Evolutionary conservation across 2,797 vertebrate species (phyloP).

Genomic region (Chromis chromis): DNA sequence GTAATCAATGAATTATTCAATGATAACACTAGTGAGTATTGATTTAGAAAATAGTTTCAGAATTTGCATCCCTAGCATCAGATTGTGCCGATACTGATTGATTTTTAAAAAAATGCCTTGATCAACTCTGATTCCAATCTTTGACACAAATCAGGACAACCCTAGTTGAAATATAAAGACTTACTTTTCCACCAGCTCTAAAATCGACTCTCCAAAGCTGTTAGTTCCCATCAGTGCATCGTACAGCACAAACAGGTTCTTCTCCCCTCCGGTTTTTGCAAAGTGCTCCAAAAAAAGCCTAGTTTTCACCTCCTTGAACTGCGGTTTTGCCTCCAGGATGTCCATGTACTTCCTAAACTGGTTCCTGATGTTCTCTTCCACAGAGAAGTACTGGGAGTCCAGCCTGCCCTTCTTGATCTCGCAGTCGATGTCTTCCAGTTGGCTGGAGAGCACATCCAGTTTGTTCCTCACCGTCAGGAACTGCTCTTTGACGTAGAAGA

Average conservation of each 20-base stretch:
- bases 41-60: too few relatives aligned
- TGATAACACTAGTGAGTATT: too few relatives aligned
- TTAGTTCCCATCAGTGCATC: constrained; percentile 82
- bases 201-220: constrained; percentile 79
- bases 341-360: constrained; percentile 87
- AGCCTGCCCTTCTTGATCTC: constrained; percentile 82
- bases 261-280: constrained; percentile 81
- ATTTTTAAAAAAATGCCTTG: too few relatives aligned
- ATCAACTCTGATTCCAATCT: too few relatives aligned
- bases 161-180: background rate
- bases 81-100: too few relatives aligned
- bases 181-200: constrained; percentile 82
- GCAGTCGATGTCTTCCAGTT: constrained; percentile 82
- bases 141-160: too few relatives aligned
- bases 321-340: constrained; percentile 82
- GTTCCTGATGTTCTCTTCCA: constrained; percentile 86
- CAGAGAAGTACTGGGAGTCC: constrained; percentile 80
- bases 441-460: constrained; percentile 82
- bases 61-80: too few relatives aligned
- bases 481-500: constrained; percentile 85
- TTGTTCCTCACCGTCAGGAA: constrained; percentile 80
- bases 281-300: constrained; percentile 85
- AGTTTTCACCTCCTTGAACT: constrained; percentile 83
- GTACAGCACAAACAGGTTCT: constrained; percentile 82
- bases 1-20: too few relatives aligned